Evolutionary conservation across 2,888 invertebrate species (phyloP).

Genomic region (Lumbricus terrestris): DNA sequence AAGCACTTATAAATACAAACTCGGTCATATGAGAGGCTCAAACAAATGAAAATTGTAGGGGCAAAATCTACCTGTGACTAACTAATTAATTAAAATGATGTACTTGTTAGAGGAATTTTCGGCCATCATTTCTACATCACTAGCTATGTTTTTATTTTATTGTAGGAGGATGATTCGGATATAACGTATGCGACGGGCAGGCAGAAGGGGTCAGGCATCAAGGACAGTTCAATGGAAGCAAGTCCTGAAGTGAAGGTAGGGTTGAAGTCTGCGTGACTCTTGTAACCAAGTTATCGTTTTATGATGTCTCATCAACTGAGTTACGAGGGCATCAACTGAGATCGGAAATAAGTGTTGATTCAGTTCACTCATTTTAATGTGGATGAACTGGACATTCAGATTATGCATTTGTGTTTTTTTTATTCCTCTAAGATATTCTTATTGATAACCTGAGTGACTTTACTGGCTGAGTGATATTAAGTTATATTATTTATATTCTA

Average conservation of each 20-base stretch:
- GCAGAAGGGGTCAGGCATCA: background rate
- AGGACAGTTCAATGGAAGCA: background rate
- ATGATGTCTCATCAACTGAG: background rate
- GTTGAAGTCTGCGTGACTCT: background rate
- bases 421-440: background rate
- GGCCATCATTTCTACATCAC: background rate
- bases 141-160: background rate
- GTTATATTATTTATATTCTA: background rate
- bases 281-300: background rate
- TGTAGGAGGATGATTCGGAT: background rate
- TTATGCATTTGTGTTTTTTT: background rate
- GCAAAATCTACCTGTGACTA: too few relatives aligned
- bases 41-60: too few relatives aligned
- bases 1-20: too few relatives aligned
- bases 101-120: too few relatives aligned
- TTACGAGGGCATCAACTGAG: background rate
- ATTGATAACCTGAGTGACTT: too few relatives aligned
- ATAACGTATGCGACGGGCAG: background rate
- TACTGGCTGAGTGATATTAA: too few relatives aligned
- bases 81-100: too few relatives aligned
- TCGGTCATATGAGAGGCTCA: too few relatives aligned
- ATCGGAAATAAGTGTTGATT: background rate
- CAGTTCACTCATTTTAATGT: background rate
- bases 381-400: background rate
- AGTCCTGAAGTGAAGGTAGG: background rate